A percentile compares a stretch with the other conserved stretches of the same genome.
These are phyloP conservation scores for Baronia brevicornis DNA, from an alignment of 2,888 invertebrate species.

Conservation along the genomic window DNA sequence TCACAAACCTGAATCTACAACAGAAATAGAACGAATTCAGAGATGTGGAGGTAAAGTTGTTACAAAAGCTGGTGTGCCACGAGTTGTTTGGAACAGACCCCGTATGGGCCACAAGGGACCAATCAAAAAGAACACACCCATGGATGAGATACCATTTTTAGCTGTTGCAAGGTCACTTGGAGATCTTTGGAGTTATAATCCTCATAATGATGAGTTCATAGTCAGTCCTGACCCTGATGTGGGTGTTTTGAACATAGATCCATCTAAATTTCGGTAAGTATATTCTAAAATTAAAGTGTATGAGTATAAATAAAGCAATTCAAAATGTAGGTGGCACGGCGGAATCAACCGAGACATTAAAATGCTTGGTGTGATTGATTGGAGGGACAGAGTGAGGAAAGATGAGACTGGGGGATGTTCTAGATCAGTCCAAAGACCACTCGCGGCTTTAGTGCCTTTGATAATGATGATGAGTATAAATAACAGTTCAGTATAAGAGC, in stretches of 20 bases:
- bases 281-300: neutral
- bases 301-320: no score
- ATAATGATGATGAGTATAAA: no score
- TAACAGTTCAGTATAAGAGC: no score
- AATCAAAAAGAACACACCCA: slow-evolving; percentile 90
- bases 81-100: slow-evolving; percentile 98
- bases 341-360: no score
- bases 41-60: slow-evolving; percentile 85
- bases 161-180: slow-evolving; percentile 97
- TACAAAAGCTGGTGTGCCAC: slow-evolving; percentile 88
- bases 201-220: slow-evolving; percentile 90
- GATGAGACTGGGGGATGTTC: no score
- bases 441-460: no score
- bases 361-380: no score
- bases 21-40: slow-evolving; percentile 89
- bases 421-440: no score
- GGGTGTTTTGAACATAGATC: slow-evolving; percentile 87
- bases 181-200: slow-evolving; percentile 98
- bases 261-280: slow-evolving; percentile 78
- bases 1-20: slow-evolving; percentile 94
- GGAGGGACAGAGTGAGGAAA: no score
- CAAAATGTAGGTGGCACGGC: no score
- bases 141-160: slow-evolving; percentile 95
- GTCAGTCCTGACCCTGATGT: slow-evolving; percentile 99
- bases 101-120: slow-evolving; percentile 87